phyloP scores from a whole-genome alignment of 1,140 invertebrate species.

The Drosophila eugracilis region DNA sequence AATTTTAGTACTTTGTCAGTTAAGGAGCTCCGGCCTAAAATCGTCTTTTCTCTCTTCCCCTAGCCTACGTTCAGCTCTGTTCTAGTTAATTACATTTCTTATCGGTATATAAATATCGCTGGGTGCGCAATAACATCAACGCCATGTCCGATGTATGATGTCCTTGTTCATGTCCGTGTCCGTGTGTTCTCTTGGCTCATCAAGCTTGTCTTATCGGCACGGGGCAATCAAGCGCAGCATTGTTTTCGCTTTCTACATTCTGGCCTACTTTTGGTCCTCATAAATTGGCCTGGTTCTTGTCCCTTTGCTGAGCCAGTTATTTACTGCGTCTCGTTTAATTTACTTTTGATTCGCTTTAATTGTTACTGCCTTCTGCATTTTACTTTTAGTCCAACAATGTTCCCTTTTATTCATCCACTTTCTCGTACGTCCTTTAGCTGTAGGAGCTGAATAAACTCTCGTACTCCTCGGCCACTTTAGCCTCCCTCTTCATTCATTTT shows the following conservation, averaged over 20 bases:
- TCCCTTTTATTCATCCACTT: background rate
- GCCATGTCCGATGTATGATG: conserved; percentile 21
- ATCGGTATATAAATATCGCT: conserved; percentile 64
- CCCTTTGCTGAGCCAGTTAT: conserved; percentile 2
- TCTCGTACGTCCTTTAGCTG: conserved; percentile 2
- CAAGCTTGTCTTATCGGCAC: conserved; percentile 54
- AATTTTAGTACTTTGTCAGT: background rate
- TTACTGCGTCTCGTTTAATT: conserved; percentile 17
- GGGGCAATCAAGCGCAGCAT: conserved; percentile 68
- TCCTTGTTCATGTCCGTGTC: conserved; percentile 3
- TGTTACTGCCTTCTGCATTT: conserved; percentile 19
- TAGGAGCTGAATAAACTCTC: too few relatives aligned
- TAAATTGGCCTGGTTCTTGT: background rate
- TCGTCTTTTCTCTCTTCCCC: background rate
- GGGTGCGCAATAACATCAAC: conserved; percentile 27
- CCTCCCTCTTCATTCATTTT: conserved; percentile 5
- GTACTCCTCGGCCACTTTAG: background rate
- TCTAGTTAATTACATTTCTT: conserved; percentile 70
- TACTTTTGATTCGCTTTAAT: conserved; percentile 35
- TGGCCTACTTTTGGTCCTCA: background rate
- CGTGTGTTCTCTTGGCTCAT: conserved; percentile 56
- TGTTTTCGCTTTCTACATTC: conserved; percentile 59
- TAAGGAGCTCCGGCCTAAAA: background rate
- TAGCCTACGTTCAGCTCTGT: conserved; percentile 9
- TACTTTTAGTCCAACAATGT: background rate